Evolutionary conservation across 2,113 vertebrate genomes (phyloP), one percentile per base, ranked within the genome.

Genomic region (Chamaea fasciata): DNA sequence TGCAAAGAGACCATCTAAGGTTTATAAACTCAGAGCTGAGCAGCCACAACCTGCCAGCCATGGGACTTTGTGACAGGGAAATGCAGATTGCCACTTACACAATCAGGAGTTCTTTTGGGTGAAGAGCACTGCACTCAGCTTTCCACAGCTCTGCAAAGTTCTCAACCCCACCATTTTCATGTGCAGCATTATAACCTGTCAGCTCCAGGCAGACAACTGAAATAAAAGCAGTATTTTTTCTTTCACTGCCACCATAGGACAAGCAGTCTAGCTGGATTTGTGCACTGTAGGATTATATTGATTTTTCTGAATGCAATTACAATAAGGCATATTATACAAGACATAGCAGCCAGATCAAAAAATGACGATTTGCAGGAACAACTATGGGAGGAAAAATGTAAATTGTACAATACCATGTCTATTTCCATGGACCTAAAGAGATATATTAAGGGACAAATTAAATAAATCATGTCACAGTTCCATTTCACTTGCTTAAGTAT

Each of bases 1-100:
- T 30, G 42, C 0, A 0, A 7, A 68, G 6, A 35, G 13, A n/a
- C 41, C 13, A n/a, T 5, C 44, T 57, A 8, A 37, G 46, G 10
- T 26, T 28, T 53, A 44, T 15, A 49, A 82, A 41, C 37, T 42
- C 26, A 41, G 75, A 76, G 53, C 41, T 53, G 41, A 52, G 49
- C 56, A 79, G 44, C 13, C 31, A 30, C 37, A 19, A 11, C 13
- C 46, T 65, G 41, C 62, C 44, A 62, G 6, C 30, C 46, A 13
- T 4, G 7, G 35, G 60, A 35, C 24, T 55, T 69, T 27, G 31
- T 57, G n/a, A 39, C 60, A 42, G 30, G 52, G 56, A 78, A 27
- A 1, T n/a, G 39, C 7, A 65, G 44, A 69, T 39, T 33, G 8
- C 14, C 37, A 52, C 13, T 63, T 35, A 55, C 21, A 23, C 8